phyloP scores from a whole-genome alignment of 2,888 invertebrate genomes.

The Drosophila histrio region DNA sequence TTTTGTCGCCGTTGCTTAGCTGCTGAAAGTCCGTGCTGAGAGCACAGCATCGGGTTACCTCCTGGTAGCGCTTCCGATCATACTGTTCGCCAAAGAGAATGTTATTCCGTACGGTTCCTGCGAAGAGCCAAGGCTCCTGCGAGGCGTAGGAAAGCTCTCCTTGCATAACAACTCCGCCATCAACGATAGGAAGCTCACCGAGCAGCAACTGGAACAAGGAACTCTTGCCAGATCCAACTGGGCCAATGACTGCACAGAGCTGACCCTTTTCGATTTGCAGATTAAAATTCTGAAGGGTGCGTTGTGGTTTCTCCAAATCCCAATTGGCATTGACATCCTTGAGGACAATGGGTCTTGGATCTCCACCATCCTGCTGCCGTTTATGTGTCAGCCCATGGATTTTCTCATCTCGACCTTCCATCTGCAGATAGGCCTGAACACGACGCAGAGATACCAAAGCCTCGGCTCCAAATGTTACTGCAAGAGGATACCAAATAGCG shows the following conservation, averaged over 20 bases:
- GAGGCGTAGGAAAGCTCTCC: constrained; percentile 87
- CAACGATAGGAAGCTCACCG: constrained; percentile 86
- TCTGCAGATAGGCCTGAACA: constrained; percentile 86
- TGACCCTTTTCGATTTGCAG: constrained; percentile 87
- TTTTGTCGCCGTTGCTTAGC: constrained; percentile 88
- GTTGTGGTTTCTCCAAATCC: constrained; percentile 85
- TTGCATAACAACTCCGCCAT: constrained; percentile 85
- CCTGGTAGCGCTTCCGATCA: constrained; percentile 87
- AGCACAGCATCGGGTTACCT: constrained; percentile 85
- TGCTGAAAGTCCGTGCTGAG: constrained; percentile 85
- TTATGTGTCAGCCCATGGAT: constrained; percentile 78
- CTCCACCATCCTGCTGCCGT: constrained; percentile 51
- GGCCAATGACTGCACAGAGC: constrained; percentile 92
- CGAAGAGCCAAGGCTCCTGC: constrained; percentile 90
- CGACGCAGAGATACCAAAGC: constrained; percentile 86
- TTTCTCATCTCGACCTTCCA: constrained; percentile 85
- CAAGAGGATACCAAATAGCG: constrained; percentile 87
- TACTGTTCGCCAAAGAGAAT: constrained; percentile 90
- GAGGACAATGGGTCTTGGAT: constrained; percentile 82
- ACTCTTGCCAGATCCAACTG: constrained; percentile 93
- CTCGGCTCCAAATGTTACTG: constrained; percentile 86
- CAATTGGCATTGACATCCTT: constrained; percentile 85
- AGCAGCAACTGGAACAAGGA: constrained; percentile 86
- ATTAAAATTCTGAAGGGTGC: constrained; percentile 86
- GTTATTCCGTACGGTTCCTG: constrained; percentile 88